phyloP scores from a whole-genome alignment of 2,797 vertebrate species.

The Vultur gryphus region DNA sequence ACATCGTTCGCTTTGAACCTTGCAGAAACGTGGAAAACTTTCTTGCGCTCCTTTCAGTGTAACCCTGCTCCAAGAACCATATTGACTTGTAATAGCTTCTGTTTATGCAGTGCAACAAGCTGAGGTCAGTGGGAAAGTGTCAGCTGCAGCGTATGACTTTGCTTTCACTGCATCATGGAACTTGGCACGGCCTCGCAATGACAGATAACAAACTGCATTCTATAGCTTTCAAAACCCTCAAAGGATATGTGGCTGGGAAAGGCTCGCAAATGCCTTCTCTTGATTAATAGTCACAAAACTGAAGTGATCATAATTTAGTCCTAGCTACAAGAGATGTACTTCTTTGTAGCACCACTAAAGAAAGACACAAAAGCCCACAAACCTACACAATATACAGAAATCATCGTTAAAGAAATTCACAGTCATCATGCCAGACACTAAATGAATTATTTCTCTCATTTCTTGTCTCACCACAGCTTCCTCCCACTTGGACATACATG shows the following conservation, averaged over 20 bases:
- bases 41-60: neutral
- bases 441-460: slow-evolving; percentile 63
- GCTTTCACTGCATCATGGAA: slow-evolving; percentile 63
- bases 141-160: slow-evolving; percentile 5
- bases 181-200: neutral
- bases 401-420: slow-evolving; percentile 35
- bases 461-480: slow-evolving; percentile 60
- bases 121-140: slow-evolving; percentile 51
- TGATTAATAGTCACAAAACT: slow-evolving; percentile 32
- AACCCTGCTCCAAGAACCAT: neutral
- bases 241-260: slow-evolving; percentile 39
- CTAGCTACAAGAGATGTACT: slow-evolving; percentile 20
- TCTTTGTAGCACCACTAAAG: slow-evolving; percentile 16
- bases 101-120: slow-evolving; percentile 34
- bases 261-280: slow-evolving; percentile 33
- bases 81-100: slow-evolving; percentile 39
- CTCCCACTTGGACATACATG: slow-evolving; percentile 71
- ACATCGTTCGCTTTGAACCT: neutral
- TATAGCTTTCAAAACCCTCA: slow-evolving; percentile 36
- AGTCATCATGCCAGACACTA: slow-evolving; percentile 32
- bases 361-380: neutral
- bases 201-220: slow-evolving; percentile 38
- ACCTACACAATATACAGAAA: slow-evolving; percentile 28
- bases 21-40: neutral
- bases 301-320: slow-evolving; percentile 43